Evolutionary conservation across 2,888 invertebrate species (phyloP).

Genomic region (Drosophila meridionalis): DNA sequence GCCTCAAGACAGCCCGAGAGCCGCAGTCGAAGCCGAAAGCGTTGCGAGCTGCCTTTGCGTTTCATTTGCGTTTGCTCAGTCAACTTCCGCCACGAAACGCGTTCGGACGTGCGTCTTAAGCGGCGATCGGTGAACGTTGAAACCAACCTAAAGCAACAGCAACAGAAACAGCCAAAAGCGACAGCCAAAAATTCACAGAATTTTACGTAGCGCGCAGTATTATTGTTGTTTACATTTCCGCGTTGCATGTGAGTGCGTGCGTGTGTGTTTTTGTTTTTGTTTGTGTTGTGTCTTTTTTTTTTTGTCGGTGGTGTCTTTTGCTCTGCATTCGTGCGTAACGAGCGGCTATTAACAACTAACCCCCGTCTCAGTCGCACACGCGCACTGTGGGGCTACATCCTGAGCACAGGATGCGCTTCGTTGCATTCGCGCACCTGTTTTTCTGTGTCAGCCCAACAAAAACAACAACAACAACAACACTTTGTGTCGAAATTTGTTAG

Average conservation of each 20-base stretch:
- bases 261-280: constrained; percentile 34
- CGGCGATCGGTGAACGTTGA: constrained; percentile 23
- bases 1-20: constrained; percentile 24
- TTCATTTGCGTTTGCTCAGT: constrained; percentile 75
- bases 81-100: constrained; percentile 83
- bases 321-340: constrained; percentile 71
- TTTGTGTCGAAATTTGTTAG: constrained; percentile 50
- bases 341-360: constrained; percentile 26
- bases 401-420: constrained; percentile 75
- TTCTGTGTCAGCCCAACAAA: constrained; percentile 23
- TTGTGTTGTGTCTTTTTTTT: constrained; percentile 31
- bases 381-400: constrained; percentile 30
- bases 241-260: constrained; percentile 20
- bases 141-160: constrained; percentile 3
- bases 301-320: constrained; percentile 57
- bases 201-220: constrained; percentile 24
- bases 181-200: constrained; percentile 24
- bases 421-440: constrained; percentile 71
- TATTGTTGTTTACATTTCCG: constrained; percentile 47
- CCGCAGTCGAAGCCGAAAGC: constrained; percentile 32
- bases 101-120: constrained; percentile 78
- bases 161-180: not conserved
- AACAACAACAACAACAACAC: constrained; percentile 48
- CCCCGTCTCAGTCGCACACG: constrained; percentile 31
- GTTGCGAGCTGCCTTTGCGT: constrained; percentile 27